These are phyloP conservation scores for Hymenopus coronatus DNA, from an alignment of 2,888 invertebrate genomes.

Conservation along the genomic window DNA sequence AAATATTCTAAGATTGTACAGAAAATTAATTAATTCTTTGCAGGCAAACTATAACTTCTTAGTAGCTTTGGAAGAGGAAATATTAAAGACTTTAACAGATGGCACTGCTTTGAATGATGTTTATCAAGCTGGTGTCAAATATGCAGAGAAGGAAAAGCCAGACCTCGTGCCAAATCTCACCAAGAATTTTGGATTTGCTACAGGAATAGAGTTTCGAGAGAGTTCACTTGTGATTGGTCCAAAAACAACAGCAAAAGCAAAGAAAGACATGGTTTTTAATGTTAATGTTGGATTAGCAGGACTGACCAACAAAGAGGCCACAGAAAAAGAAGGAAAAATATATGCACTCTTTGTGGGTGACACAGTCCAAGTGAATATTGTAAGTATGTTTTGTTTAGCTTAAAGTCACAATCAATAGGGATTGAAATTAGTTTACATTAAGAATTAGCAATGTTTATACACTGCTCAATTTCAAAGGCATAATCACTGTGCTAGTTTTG, in stretches of 20 bases:
- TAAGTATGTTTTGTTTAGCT: slow-evolving; percentile 39
- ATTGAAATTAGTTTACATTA: too few species aligned
- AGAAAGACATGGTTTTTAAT: slow-evolving; percentile 96
- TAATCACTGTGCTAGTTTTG: too few species aligned
- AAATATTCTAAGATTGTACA: background rate
- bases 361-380: slow-evolving; percentile 92
- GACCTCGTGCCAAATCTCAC: slow-evolving; percentile 84
- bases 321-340: slow-evolving; percentile 82
- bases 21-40: slow-evolving; percentile 39
- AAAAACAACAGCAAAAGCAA: slow-evolving; percentile 75
- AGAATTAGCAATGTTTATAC: too few species aligned
- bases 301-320: slow-evolving; percentile 75
- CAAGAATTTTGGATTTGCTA: slow-evolving; percentile 94
- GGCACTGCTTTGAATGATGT: slow-evolving; percentile 82
- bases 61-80: slow-evolving; percentile 83
- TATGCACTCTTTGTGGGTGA: slow-evolving; percentile 96
- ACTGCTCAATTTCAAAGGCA: too few species aligned
- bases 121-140: slow-evolving; percentile 77
- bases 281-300: slow-evolving; percentile 89
- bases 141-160: slow-evolving; percentile 84
- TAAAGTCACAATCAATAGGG: background rate
- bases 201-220: slow-evolving; percentile 98
- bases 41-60: slow-evolving; percentile 91
- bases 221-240: slow-evolving; percentile 88
- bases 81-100: slow-evolving; percentile 78